Conservation (phyloP, 1,140 invertebrate genomes). For the Euwallacea fornicatus region DNA sequence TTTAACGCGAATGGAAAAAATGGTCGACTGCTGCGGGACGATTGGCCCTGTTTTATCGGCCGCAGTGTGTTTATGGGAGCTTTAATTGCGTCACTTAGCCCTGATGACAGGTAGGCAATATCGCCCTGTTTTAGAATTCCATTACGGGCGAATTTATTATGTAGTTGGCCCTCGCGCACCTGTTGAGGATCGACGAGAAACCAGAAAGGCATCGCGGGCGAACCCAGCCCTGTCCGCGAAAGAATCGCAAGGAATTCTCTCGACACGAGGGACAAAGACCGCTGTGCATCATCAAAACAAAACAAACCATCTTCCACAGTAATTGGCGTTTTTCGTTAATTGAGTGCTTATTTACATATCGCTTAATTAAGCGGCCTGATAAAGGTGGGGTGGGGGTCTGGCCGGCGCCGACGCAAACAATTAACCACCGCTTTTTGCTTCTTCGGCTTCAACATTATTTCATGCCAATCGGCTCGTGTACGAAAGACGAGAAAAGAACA, state of each 20-base stretch:
- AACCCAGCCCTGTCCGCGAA: conserved; percentile 18
- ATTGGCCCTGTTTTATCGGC: too few species aligned
- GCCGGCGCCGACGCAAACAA: too few species aligned
- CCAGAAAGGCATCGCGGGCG: too few species aligned
- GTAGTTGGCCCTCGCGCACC: not conserved
- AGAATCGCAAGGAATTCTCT: conserved; percentile 21
- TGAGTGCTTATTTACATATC: conserved; percentile 18
- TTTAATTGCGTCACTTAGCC: not conserved
- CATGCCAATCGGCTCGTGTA: not conserved
- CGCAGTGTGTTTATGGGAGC: not conserved
- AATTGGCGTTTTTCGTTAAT: conserved; percentile 29
- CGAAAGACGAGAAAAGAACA: too few species aligned
- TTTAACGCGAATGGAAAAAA: not conserved
- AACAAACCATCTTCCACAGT: conserved; percentile 17
- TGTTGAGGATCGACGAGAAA: not conserved
- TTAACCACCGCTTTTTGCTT: too few species aligned
- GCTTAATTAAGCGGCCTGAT: conserved; percentile 19
- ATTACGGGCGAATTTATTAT: not conserved
- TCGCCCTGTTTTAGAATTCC: not conserved
- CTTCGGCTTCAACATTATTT: too few species aligned
- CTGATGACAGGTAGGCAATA: not conserved
- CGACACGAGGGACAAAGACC: conserved; percentile 19
- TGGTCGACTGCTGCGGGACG: not conserved
- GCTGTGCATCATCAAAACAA: conserved; percentile 25
- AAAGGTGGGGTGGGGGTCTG: not conserved